Evolutionary conservation across 1,140 invertebrate species (phyloP), one percentile per base, ranked within the genome.

Genomic region (Pseudomyrmex cubaensis): DNA sequence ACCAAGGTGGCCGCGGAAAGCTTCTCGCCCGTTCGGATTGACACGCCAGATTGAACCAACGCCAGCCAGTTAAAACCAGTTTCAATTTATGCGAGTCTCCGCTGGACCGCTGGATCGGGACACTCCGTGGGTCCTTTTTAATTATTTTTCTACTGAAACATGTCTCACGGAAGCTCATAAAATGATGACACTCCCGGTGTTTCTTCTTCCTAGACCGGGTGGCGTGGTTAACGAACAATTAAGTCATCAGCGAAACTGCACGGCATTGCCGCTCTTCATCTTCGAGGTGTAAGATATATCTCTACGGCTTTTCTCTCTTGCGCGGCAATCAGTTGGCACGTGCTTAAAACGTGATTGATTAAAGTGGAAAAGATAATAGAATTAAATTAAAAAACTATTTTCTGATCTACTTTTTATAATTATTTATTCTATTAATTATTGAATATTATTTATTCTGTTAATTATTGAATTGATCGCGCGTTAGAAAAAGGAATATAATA

Each of bases 11-110:
- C 54, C 67, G 48, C 50, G 25, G 74, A 62, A 84, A 85, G 48
- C 35, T 78, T 77, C 52, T 77, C 17, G 62, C 52, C 59, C 22
- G 62, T 50, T 63, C 67, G 64, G 57, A 52, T 76, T 77, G 82
- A 59, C 8, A 85, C 52, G 67, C 83, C 85, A 72, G 91, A 90
- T 90, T 48, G 74, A 92, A 87, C 90, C 85, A 91, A 85, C 75
- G 44, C 10, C 20, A 46, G 76, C 73, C 87, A 90, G 92, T 86
- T 92, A 67, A 84, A 93, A 92, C 92, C 92, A 92, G 92, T 93
- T 93, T 93, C 85, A 92, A 93, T 93, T 93, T 87, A 87, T 89
- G 48, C 50, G 57, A 59, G 52, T 44, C 35, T 35, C 56, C 56
- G 44, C 35, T 56, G 69, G 13, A 61, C 44, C 69, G 77, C 72